phyloP scores from a whole-genome alignment of 2,888 invertebrate genomes.

The Eupithecia inturbata region DNA sequence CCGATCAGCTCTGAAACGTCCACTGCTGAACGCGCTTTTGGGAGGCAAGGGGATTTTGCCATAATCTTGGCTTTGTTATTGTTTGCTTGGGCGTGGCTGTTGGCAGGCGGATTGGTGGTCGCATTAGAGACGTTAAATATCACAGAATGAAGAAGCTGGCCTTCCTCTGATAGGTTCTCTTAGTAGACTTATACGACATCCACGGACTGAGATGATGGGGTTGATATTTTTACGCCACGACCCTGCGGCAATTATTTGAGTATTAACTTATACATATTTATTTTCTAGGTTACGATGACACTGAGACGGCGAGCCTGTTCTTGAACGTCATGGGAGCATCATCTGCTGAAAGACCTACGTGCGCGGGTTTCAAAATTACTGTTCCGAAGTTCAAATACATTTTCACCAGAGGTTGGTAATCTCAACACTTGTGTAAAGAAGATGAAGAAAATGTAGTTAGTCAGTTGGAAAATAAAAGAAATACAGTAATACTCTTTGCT shows the following conservation, averaged over 20 bases:
- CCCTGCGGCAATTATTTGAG: not conserved
- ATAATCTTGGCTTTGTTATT: too few relatives aligned
- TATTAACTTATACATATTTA: not conserved
- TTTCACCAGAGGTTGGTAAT: not conserved
- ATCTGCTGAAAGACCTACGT: not conserved
- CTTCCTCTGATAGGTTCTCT: not conserved
- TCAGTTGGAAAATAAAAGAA: not conserved
- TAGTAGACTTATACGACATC: not conserved
- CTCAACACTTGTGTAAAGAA: too few relatives aligned
- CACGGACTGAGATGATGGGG: not conserved
- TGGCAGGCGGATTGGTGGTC: not conserved
- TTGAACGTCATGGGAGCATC: not conserved
- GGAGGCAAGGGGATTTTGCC: not conserved
- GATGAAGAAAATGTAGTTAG: too few relatives aligned
- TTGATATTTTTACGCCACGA: not conserved
- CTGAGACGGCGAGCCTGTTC: not conserved
- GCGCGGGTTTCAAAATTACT: not conserved
- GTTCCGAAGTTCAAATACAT: not conserved
- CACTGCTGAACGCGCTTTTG: too few relatives aligned
- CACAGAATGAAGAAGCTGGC: not conserved
- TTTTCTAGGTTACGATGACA: not conserved
- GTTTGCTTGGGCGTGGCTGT: too few relatives aligned
- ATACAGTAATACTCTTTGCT: not conserved
- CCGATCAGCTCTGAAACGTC: too few relatives aligned
- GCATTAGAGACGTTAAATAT: not conserved